Evolutionary conservation across 2,797 vertebrate species (phyloP), one percentile per base, ranked within the genome.

Genomic region (Sebastes flavidus): DNA sequence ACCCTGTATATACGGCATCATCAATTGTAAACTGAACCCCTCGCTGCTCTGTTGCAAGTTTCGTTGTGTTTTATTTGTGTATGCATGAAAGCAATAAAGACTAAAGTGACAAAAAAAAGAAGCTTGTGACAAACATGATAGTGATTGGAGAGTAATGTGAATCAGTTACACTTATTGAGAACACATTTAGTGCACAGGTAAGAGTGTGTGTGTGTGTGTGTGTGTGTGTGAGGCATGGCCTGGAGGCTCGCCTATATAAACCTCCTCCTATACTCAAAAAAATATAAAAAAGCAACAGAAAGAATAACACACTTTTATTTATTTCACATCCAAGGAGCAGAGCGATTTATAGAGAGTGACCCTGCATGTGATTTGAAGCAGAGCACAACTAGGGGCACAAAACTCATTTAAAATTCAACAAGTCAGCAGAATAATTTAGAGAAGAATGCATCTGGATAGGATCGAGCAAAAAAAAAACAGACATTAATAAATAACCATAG

Each of bases 361-460:
- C 29, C n/a, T 38, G 36, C 12, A 38, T 14, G 77, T 91, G 87
- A 92, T 85, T 88, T 71, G 86, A 86, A 75, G 74, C 91, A 90
- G 88, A 87, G 49, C 78, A 77, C 61, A 88, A 80, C 78, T 69
- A 79, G 36, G 66, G 65, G 59, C 76, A 78, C 80, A 86, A 80
- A 85, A 65, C 83, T 81, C 65, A 83, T 89, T 93, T 91, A 14
- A 82, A 86, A 92, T 84, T 59, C 76, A 91, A 86, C 16, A 88
- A 87, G 90, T 91, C 88, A 84, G 88, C 90, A 78, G 79, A 89
- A 81, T 84, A 38, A 83, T 85, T 80, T 70, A 61, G 87, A 87
- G 69, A 87, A 89, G 75, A 86, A 88, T 81, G 88, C 61, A 68
- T 80, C 90, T 92, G 93, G 82, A 38, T 71, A 78, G 55, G 55